phyloP scores from a whole-genome alignment of 2,113 vertebrate genomes.

The Poecilia latipinna region DNA sequence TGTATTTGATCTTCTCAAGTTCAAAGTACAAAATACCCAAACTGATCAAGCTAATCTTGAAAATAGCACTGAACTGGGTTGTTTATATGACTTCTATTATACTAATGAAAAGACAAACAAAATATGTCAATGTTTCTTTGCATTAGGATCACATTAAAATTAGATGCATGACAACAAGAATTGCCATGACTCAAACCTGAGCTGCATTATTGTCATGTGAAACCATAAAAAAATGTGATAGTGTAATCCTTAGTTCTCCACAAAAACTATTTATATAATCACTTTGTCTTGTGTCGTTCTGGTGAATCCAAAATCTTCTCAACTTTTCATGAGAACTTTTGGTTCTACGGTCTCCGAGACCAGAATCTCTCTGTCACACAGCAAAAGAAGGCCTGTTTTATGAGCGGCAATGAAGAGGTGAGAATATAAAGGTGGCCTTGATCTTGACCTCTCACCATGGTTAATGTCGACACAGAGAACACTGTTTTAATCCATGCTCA shows the following conservation, averaged over 20 bases:
- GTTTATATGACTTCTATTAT: too few relatives aligned
- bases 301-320: too few relatives aligned
- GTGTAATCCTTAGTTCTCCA: not conserved
- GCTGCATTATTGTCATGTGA: not conserved
- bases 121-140: not conserved
- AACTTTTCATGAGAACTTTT: not conserved
- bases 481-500: constrained; percentile 55
- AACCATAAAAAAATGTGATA: too few relatives aligned
- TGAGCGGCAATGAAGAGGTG: constrained; percentile 74
- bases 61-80: too few relatives aligned
- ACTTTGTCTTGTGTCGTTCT: not conserved
- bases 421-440: constrained; percentile 69
- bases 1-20: too few relatives aligned
- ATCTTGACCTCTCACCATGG: constrained; percentile 84
- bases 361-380: constrained; percentile 23
- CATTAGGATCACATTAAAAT: not conserved
- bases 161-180: not conserved
- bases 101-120: too few relatives aligned
- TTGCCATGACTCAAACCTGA: not conserved
- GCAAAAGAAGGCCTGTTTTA: not conserved
- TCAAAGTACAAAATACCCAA: not conserved
- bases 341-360: constrained; percentile 7
- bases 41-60: not conserved
- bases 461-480: constrained; percentile 88
- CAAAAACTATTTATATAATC: too few relatives aligned